Evolutionary conservation across 1,140 invertebrate species (phyloP), one percentile per base, ranked within the genome.

Genomic region (Drosophila repletoides): DNA sequence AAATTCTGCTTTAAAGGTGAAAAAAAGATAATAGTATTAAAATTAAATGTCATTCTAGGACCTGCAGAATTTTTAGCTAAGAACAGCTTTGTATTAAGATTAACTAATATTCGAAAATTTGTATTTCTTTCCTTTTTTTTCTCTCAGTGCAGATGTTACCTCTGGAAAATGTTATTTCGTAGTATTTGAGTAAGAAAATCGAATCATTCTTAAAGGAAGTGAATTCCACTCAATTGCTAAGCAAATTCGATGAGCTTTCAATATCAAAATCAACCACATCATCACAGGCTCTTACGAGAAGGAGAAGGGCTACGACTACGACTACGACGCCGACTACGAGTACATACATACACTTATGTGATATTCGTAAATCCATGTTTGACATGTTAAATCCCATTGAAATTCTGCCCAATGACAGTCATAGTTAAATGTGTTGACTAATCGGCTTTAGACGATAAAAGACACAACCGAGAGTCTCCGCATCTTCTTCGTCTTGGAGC

Each of bases 211-310:
- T 38, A 15, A 24, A 24, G 33, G 1, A 10, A 31, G 12, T 55
- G 2, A 33, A 6, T 12, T 56, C 15, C 6, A 38, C 5, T 61
- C 28, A 22, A 53, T 34, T 53, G 14, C 36, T 34, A 21, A 43
- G 26, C 58, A 52, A 52, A 34, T 63, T 24, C 38, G 7, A 26
- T 33, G 19, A 22, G 38, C 26, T 26, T 45, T 45, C 67, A 76
- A 76, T 76, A n/a, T n/a, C n/a, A 69, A 76, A 66, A 41, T 45
- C 29, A 63, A 45, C 24, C 36, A n/a, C 48, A 61, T 41, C 38
- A 36, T 40, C 41, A 22, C 6, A n/a, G n/a, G n/a, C n/a, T n/a
- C n/a, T n/a, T n/a, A n/a, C n/a, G n/a, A n/a, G n/a, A n/a, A n/a
- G n/a, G n/a, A n/a, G n/a, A n/a, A n/a, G n/a, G n/a, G n/a, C n/a